A percentile compares a stretch with the other conserved stretches of the same genome.
phyloP scores from a whole-genome alignment of 2,888 invertebrate species.

The Acanthosoma haemorrhoidale region DNA sequence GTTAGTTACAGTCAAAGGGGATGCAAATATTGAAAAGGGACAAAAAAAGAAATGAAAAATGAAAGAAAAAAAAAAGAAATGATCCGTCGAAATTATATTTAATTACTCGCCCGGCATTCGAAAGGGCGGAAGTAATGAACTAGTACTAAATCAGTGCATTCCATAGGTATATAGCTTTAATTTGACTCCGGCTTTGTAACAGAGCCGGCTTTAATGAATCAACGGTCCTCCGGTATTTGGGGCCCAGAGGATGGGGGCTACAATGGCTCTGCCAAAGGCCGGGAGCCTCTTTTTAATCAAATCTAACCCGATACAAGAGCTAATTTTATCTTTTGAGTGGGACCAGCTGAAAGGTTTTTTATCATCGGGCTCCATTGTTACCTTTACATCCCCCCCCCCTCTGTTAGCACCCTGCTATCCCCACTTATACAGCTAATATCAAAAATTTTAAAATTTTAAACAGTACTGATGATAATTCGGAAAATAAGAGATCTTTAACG shows the following conservation, averaged over 20 bases:
- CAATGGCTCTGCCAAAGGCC: too few species aligned
- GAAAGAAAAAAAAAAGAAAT: neutral
- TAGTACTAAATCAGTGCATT: slow-evolving; percentile 8
- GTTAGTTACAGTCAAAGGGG: neutral
- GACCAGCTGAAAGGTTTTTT: neutral
- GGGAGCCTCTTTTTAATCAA: neutral
- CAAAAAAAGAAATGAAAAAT: neutral
- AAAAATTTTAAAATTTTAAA: too few species aligned
- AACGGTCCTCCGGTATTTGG: neutral
- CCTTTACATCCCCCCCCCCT: too few species aligned
- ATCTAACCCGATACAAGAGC: neutral
- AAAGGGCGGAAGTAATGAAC: neutral
- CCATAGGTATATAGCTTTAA: neutral
- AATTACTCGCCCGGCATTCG: too few species aligned
- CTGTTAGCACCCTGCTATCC: too few species aligned
- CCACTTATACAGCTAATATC: too few species aligned
- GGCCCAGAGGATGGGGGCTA: too few species aligned
- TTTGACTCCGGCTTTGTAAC: slow-evolving; percentile 11
- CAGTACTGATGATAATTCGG: too few species aligned
- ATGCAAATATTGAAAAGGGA: neutral
- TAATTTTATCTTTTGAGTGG: neutral
- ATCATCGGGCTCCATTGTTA: neutral
- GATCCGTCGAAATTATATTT: neutral
- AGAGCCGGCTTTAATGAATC: neutral
- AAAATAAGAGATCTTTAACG: too few species aligned